Evolutionary conservation across 2,888 invertebrate species (phyloP).

Genomic region (Aporophyla nigra): DNA sequence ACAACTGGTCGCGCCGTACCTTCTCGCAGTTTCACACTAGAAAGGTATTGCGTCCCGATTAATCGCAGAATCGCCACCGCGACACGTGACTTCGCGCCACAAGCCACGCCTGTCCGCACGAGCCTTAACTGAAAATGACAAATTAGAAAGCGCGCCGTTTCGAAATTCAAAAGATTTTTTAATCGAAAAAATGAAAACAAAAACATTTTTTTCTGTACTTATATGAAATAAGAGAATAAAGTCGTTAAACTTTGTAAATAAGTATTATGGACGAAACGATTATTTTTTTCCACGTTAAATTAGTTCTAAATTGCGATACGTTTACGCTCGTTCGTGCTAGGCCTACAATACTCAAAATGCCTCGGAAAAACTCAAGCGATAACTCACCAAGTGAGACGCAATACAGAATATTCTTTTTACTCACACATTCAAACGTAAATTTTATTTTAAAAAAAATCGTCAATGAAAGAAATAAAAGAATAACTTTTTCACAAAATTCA

Average conservation of each 20-base stretch:
- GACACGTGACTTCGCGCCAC: no score
- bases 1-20: no score
- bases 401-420: background rate
- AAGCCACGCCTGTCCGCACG: no score
- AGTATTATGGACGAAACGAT: background rate
- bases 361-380: background rate
- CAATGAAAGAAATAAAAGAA: constrained; percentile 43
- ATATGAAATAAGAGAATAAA: no score
- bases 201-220: no score
- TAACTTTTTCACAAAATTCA: constrained; percentile 63
- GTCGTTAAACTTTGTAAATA: no score
- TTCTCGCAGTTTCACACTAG: no score
- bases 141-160: background rate
- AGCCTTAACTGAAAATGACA: no score
- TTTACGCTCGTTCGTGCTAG: no score
- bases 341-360: background rate
- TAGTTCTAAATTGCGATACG: no score
- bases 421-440: constrained; percentile 29
- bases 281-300: background rate
- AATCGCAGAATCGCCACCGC: no score
- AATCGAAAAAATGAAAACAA: background rate
- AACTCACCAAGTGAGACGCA: constrained; percentile 14
- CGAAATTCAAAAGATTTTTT: background rate
- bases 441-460: constrained; percentile 35
- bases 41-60: no score